Percentiles rank a stretch among this genome's conserved stretches.
phyloP scores from a whole-genome alignment of 2,888 invertebrate species.

The Psylliodes chrysocephalus region DNA sequence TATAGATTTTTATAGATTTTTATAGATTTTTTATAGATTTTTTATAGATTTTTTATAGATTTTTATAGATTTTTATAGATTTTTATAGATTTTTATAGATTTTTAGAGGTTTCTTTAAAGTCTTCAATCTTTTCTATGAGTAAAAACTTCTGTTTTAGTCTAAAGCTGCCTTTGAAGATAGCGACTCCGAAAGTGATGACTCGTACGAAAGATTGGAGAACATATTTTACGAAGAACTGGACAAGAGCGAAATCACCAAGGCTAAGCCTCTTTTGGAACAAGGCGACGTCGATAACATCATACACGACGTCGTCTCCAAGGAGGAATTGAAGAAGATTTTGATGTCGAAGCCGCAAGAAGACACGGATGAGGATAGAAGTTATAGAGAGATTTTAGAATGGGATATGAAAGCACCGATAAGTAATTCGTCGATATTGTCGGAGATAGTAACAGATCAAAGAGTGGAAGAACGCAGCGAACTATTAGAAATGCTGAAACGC shows the following conservation, averaged over 20 bases:
- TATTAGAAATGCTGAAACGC: not conserved
- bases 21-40: too few species aligned
- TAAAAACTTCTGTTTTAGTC: too few species aligned
- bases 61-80: too few species aligned
- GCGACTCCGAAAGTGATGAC: constrained; percentile 28
- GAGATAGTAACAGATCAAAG: constrained; percentile 44
- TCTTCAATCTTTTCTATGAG: too few species aligned
- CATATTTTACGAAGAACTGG: constrained; percentile 47
- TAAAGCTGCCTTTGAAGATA: too few species aligned
- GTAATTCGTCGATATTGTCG: constrained; percentile 51
- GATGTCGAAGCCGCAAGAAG: constrained; percentile 16
- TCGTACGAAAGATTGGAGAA: constrained; percentile 43
- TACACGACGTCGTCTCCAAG: constrained; percentile 36
- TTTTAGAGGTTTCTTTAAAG: too few species aligned
- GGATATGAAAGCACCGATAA: constrained; percentile 51
- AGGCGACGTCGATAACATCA: constrained; percentile 34
- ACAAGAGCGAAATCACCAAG: constrained; percentile 39
- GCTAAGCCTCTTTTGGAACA: constrained; percentile 27
- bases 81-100: too few species aligned
- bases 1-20: too few species aligned
- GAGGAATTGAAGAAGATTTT: constrained; percentile 42
- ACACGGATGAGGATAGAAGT: constrained; percentile 34
- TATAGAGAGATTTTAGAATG: constrained; percentile 58
- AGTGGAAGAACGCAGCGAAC: constrained; percentile 29
- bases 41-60: too few species aligned